Base-by-base conservation (phyloP, 2,113 vertebrate species). In the Calidris pugnax region DNA sequence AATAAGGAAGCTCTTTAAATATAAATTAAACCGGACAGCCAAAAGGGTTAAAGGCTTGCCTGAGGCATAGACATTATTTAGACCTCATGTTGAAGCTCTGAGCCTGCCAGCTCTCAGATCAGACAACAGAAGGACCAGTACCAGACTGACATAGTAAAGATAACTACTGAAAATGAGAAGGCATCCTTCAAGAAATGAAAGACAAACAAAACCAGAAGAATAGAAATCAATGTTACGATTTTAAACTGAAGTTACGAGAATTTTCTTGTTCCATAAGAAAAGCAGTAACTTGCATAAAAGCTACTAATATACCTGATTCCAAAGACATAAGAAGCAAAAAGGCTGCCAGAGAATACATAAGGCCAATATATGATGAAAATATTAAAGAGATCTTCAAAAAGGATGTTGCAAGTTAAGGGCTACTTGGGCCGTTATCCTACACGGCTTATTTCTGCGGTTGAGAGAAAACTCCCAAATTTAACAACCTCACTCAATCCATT, bases 401-500 rank as follows among this genome's bases (percentile, higher is more conserved):
- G 2, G 66, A 30, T 75, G 41, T 30, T 68, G 24, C 33, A 78
- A 87, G 16, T 56, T 56, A 59, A 85, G 28, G 66, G 12, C 30
- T 50, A 4, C 45, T 64, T 37, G 45, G 27, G 17, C 62, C 57
- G 60, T 26, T 94, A 27, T 26, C 35, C 30, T 72, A 33, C 53
- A 12, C 28, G 18, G 35, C 35, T 85, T 76, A 73, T 64, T 96
- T 93, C 84, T 93, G 74, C 51, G 56, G n/a, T 39, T 91, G 37
- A 87, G 39, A 92, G 60, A 78, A 86, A 92, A 35, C 3, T 69
- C 80, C n/a, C 37, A 81, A 71, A 45, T 27, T 53, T 77, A 80
- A 94, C 45, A 80, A n/a, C 63, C 21, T 89, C 17, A 41, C 64
- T 80, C 55, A 86, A 73, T 83, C 79, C 79, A 71, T 96, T 95